Percentiles rank a stretch among this genome's conserved stretches.
Evolutionary conservation across 2,797 vertebrate genomes (phyloP).

Genomic region (Urophycis tenuis): DNA sequence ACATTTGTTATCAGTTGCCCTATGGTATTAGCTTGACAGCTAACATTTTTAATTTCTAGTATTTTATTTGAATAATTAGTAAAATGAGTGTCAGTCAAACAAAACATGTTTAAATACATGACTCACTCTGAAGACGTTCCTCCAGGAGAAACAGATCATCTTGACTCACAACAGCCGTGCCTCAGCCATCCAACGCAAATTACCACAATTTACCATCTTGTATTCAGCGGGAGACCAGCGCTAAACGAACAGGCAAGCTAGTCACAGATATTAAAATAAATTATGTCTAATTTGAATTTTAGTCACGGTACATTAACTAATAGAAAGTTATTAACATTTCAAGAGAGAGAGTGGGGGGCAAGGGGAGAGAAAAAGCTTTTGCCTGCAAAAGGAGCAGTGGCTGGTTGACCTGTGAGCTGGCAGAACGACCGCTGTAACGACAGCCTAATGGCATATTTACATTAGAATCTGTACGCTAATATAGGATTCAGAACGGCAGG

Average conservation of each 20-base stretch:
- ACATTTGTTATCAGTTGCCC: background rate
- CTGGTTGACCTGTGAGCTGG: slow-evolving; percentile 98
- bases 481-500: slow-evolving; percentile 98
- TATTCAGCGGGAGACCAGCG: slow-evolving; percentile 96
- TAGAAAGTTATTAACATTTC: slow-evolving; percentile 99
- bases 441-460: slow-evolving; percentile 99
- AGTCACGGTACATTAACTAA: slow-evolving; percentile 99
- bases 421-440: slow-evolving; percentile 99
- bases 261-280: slow-evolving; percentile 99
- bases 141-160: slow-evolving; percentile 66
- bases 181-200: slow-evolving; percentile 92
- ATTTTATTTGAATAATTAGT: slow-evolving; percentile 11
- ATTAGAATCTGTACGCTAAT: slow-evolving; percentile 99
- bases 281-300: slow-evolving; percentile 99
- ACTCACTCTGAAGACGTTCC: slow-evolving; percentile 62
- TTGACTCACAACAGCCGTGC: slow-evolving; percentile 86
- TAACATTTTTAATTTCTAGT: background rate
- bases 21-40: background rate
- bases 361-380: slow-evolving; percentile 85
- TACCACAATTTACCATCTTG: slow-evolving; percentile 94
- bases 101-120: slow-evolving; percentile 55
- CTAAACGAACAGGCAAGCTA: slow-evolving; percentile 98
- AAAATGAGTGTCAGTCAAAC: slow-evolving; percentile 19
- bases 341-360: slow-evolving; percentile 72
- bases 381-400: slow-evolving; percentile 99